Evolutionary conservation across 2,113 vertebrate species (phyloP).

Genomic region (Bombycilla garrulus): DNA sequence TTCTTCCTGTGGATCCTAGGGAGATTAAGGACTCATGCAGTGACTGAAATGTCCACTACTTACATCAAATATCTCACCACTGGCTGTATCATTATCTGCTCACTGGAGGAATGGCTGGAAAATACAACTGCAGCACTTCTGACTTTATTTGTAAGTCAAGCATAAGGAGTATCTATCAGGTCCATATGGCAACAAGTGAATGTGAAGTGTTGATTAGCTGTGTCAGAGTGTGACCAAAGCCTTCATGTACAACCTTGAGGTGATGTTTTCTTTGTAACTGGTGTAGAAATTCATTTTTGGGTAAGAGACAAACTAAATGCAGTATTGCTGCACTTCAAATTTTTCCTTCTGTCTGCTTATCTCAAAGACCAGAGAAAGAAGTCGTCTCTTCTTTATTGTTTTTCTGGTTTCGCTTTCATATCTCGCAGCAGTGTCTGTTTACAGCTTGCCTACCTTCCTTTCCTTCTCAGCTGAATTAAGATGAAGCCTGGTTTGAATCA

Average conservation of each 20-base stretch:
- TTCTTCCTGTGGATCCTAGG: slow-evolving; percentile 64
- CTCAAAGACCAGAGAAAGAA: slow-evolving; percentile 51
- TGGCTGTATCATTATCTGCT: slow-evolving; percentile 31
- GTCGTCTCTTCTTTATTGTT: background rate
- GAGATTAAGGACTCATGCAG: slow-evolving; percentile 63
- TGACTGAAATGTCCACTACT: slow-evolving; percentile 55
- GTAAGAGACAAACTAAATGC: slow-evolving; percentile 10
- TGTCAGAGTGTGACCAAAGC: slow-evolving; percentile 22
- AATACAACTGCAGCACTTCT: background rate
- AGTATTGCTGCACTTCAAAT: background rate
- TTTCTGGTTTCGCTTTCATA: background rate
- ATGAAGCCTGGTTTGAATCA: background rate
- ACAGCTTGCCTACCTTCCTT: background rate
- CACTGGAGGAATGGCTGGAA: slow-evolving; percentile 21
- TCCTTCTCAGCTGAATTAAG: background rate
- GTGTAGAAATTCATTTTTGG: slow-evolving; percentile 15
- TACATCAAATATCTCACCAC: slow-evolving; percentile 31
- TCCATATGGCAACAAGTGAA: background rate
- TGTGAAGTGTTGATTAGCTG: background rate
- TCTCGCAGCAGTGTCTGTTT: background rate
- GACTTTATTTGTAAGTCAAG: slow-evolving; percentile 1
- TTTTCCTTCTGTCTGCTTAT: slow-evolving; percentile 23
- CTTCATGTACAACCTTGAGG: background rate
- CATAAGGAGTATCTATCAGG: background rate
- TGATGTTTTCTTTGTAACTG: slow-evolving; percentile 19